These are phyloP conservation scores for Helleia helle DNA, from an alignment of 2,888 invertebrate genomes.

Conservation along the genomic window DNA sequence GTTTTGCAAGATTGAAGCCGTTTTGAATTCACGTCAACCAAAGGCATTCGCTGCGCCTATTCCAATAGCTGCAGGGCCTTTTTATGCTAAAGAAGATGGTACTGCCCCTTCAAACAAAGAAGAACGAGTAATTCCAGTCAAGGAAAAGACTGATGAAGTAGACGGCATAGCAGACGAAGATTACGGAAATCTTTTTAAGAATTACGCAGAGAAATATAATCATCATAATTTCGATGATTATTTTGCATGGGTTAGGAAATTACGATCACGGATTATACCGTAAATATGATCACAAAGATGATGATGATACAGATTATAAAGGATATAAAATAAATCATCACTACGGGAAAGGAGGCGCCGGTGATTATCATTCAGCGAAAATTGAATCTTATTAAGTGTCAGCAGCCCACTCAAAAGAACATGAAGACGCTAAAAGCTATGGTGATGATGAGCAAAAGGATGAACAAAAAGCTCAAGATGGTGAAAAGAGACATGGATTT, in stretches of 20 bases:
- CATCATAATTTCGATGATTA: conserved; percentile 42
- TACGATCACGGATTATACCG: conserved; percentile 39
- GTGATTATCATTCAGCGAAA: conserved; percentile 67
- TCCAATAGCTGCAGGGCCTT: conserved; percentile 35
- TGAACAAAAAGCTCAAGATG: background rate
- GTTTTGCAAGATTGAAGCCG: no score
- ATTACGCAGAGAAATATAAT: conserved; percentile 41
- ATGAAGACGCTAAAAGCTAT: conserved; percentile 39
- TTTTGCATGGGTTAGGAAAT: conserved; percentile 38
- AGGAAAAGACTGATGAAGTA: conserved; percentile 40
- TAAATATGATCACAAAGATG: conserved; percentile 48
- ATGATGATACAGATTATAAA: conserved; percentile 67
- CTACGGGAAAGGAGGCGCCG: conserved; percentile 70
- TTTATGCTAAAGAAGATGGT: conserved; percentile 36
- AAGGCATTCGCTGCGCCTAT: conserved; percentile 44
- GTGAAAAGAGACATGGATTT: conserved; percentile 51
- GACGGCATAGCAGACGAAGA: conserved; percentile 49
- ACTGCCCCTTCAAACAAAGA: conserved; percentile 41
- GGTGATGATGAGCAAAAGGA: no score
- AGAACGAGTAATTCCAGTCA: conserved; percentile 47
- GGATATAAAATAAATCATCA: conserved; percentile 63
- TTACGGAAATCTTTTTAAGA: conserved; percentile 42
- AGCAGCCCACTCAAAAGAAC: conserved; percentile 69
- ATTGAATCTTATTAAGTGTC: conserved; percentile 43
- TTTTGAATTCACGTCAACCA: no score